Percentiles rank a stretch among this genome's conserved stretches.
phyloP scores from a whole-genome alignment of 2,113 vertebrate species.

The Aspidoscelis tigris region DNA sequence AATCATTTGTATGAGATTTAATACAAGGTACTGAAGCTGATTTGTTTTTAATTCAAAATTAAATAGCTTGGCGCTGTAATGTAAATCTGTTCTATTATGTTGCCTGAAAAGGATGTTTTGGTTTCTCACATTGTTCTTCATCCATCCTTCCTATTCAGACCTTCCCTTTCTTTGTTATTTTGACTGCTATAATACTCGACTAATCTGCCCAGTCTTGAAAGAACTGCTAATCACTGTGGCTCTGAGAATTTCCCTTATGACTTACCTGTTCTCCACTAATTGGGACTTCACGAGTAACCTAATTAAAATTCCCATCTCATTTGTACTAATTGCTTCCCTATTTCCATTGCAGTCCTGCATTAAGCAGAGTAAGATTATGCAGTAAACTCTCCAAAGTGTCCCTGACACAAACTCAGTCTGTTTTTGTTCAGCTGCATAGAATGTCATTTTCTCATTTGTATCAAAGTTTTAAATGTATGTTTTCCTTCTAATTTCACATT shows the following conservation, averaged over 20 bases:
- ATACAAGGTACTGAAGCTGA: constrained; percentile 22
- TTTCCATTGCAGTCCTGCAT: not conserved
- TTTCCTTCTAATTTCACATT: not conserved
- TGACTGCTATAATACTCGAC: fast-evolving
- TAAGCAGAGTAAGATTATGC: not conserved
- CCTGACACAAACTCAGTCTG: not conserved
- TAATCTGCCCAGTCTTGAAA: not conserved
- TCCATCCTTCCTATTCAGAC: not conserved
- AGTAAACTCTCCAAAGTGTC: not conserved
- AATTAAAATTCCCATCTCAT: constrained; percentile 17
- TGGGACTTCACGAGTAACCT: not conserved
- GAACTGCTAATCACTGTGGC: not conserved
- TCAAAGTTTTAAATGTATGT: not conserved
- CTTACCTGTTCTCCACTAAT: not conserved
- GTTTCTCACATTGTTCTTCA: not conserved
- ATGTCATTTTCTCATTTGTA: not conserved
- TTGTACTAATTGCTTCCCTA: constrained; percentile 3
- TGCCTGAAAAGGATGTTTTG: fast-evolving
- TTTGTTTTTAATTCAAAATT: constrained; percentile 30
- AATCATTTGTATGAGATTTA: constrained; percentile 46
- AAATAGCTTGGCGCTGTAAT: constrained; percentile 19
- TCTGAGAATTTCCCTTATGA: constrained; percentile 1
- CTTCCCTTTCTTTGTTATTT: constrained; percentile 5
- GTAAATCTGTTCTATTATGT: constrained; percentile 34
- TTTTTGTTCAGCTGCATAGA: not conserved